Evolutionary conservation across 2,113 vertebrate genomes (phyloP).

Genomic region (rabbit (Oryctolagus cuniculus)): mOryCun1.1 NC_091443.1:67629501-67630000

Average conservation of each 20-base stretch:
- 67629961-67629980: neutral
- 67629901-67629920: neutral
- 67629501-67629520: neutral
- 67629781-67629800: no score
- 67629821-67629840: no score
- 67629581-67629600: no score
- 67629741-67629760: neutral
- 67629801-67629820: no score
- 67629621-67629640: conserved; percentile 46
- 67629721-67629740: neutral
- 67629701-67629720: no score
- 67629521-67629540: neutral
- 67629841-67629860: no score
- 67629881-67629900: neutral
- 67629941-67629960: neutral
- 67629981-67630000: conserved; percentile 44
- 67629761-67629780: neutral
- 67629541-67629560: no score
- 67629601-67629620: neutral
- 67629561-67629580: no score
- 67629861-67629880: neutral
- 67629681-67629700: no score
- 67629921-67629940: neutral
- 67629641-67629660: neutral
- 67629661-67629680: no score